A percentile compares a stretch with the other conserved stretches of the same genome.
Conservation (phyloP, 2,888 invertebrate species). For the Amblyteles armatorius region DNA sequence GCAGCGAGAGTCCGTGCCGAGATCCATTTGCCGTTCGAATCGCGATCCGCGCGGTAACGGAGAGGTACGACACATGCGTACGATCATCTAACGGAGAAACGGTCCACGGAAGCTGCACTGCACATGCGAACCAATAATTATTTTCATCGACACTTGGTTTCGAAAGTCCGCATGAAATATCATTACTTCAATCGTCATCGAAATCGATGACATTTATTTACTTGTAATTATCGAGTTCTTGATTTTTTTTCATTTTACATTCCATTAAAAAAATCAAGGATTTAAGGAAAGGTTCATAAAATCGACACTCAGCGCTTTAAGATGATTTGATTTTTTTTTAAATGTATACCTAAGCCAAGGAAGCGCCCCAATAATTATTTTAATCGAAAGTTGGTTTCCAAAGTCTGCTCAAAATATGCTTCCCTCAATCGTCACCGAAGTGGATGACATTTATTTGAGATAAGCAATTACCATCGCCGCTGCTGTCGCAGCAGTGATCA, state of each 20-base stretch:
- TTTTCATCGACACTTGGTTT: background rate
- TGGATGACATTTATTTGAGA: no score
- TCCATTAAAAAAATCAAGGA: no score
- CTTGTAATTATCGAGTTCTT: background rate
- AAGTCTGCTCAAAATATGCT: background rate
- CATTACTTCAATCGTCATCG: background rate
- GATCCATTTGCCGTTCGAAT: conserved; percentile 67
- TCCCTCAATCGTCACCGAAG: no score
- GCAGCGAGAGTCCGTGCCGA: conserved; percentile 44
- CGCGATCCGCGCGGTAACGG: conserved; percentile 1
- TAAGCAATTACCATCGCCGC: conserved; percentile 56
- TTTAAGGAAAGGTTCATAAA: no score
- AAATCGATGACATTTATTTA: background rate
- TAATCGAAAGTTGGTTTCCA: background rate
- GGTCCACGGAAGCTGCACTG: background rate
- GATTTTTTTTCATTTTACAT: no score
- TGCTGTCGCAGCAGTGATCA: conserved; percentile 10
- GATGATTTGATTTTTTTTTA: no score
- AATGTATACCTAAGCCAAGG: no score
- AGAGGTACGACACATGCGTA: conserved; percentile 6
- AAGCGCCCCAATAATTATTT: background rate
- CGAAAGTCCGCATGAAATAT: background rate
- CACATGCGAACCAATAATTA: background rate
- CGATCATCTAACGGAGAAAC: conserved; percentile 1
- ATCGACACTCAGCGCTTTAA: no score